Percentiles rank a stretch among this genome's conserved stretches.
Evolutionary conservation across 2,888 invertebrate species (phyloP).

Genomic region (Dascillus cervinus): DNA sequence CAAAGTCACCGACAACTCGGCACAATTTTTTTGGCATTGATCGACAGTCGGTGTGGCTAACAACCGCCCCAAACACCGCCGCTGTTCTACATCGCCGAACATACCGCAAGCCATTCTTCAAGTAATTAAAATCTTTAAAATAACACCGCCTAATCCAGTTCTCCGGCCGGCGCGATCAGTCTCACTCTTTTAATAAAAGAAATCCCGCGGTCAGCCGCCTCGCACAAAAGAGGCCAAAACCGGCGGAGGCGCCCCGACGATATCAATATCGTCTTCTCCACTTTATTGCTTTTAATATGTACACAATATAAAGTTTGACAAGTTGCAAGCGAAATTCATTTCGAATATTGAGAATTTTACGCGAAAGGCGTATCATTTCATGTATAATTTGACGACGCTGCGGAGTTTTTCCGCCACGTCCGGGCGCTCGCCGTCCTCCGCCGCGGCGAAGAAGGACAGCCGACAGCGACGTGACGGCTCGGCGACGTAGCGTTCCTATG

Average conservation of each 20-base stretch:
- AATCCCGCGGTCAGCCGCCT: too few relatives aligned
- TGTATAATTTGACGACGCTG: constrained; percentile 18
- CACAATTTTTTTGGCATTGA: too few relatives aligned
- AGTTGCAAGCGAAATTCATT: constrained; percentile 35
- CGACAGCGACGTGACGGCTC: constrained; percentile 9
- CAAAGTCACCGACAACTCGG: too few relatives aligned
- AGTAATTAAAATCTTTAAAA: too few relatives aligned
- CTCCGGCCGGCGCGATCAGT: too few relatives aligned
- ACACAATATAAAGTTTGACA: constrained; percentile 39
- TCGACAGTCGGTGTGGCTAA: too few relatives aligned
- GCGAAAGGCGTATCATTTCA: constrained; percentile 28
- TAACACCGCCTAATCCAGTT: too few relatives aligned
- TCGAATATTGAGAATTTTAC: constrained; percentile 36
- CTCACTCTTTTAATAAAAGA: too few relatives aligned
- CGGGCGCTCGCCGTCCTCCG: constrained; percentile 4
- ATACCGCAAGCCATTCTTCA: too few relatives aligned
- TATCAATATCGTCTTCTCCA: constrained; percentile 24
- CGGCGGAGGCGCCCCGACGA: background rate
- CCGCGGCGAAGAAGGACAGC: constrained; percentile 1
- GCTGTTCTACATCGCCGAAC: too few relatives aligned
- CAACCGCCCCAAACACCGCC: too few relatives aligned
- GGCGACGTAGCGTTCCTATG: constrained; percentile 7
- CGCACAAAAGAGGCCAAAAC: too few relatives aligned
- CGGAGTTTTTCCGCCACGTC: constrained; percentile 12
- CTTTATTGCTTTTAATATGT: constrained; percentile 39